A percentile compares a stretch with the other conserved stretches of the same genome.
These are phyloP conservation scores for Myiagra hebetior DNA, from an alignment of 2,113 vertebrate genomes.

Conservation along the genomic window DNA sequence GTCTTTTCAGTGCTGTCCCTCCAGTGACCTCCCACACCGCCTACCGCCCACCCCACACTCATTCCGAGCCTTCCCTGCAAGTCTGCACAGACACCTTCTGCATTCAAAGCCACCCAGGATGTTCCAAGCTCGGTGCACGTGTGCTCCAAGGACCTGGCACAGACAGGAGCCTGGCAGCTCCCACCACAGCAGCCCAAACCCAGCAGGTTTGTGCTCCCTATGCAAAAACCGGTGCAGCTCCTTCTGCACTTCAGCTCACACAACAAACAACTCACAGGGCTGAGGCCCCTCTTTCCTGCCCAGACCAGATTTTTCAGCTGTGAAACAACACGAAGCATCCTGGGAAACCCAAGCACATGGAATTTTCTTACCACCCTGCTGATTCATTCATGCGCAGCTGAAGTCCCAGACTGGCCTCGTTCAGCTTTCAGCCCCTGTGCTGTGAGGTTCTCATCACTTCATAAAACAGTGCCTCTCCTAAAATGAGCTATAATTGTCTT, in stretches of 20 bases:
- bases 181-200: neutral
- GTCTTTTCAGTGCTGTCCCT: neutral
- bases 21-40: neutral
- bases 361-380: neutral
- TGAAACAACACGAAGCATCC: neutral
- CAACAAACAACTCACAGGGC: neutral
- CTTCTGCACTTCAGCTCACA: neutral
- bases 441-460: neutral
- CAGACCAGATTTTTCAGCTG: neutral
- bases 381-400: neutral
- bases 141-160: neutral
- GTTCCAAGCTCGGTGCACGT: fast-evolving
- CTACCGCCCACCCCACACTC: fast-evolving
- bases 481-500: neutral
- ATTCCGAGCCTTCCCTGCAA: neutral
- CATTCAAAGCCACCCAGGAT: neutral
- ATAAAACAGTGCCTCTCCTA: neutral
- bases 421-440: neutral
- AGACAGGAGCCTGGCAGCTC: neutral
- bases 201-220: neutral
- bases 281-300: neutral
- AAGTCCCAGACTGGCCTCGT: neutral
- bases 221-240: neutral
- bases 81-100: neutral
- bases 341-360: neutral